Conservation (phyloP, 2,113 vertebrate genomes). For the Otus sunia region DNA sequence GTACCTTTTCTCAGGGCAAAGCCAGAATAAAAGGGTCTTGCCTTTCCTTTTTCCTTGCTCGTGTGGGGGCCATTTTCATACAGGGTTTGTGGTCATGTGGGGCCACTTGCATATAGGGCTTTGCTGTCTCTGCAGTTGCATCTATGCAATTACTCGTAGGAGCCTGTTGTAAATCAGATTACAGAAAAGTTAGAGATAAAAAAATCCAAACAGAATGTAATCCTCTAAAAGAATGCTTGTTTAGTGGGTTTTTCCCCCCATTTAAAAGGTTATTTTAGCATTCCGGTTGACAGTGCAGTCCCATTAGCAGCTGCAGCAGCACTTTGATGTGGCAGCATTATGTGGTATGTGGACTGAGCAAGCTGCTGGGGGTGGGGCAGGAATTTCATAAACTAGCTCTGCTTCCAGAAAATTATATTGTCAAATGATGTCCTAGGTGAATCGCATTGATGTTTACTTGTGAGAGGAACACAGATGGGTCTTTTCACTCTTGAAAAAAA, state of each 20-base stretch:
- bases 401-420: conserved; percentile 17
- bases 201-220: neutral
- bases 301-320: conserved; percentile 1
- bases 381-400: conserved; percentile 1
- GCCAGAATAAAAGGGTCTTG: neutral
- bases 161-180: neutral
- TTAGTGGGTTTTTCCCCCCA: neutral
- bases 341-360: neutral
- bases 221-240: neutral
- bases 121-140: neutral
- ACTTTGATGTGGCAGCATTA: conserved; percentile 18
- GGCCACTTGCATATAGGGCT: neutral
- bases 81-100: no score
- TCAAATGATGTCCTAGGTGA: neutral
- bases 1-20: neutral
- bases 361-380: neutral
- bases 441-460: neutral
- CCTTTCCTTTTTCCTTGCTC: neutral
- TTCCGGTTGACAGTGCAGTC: neutral
- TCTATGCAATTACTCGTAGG: neutral
- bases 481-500: neutral
- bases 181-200: neutral
- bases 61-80: neutral
- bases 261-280: neutral
- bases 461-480: neutral